Percentiles rank a stretch among this genome's conserved stretches.
These are phyloP conservation scores for Burhinus oedicnemus DNA, from an alignment of 2,113 vertebrate species.

Conservation along the genomic window DNA sequence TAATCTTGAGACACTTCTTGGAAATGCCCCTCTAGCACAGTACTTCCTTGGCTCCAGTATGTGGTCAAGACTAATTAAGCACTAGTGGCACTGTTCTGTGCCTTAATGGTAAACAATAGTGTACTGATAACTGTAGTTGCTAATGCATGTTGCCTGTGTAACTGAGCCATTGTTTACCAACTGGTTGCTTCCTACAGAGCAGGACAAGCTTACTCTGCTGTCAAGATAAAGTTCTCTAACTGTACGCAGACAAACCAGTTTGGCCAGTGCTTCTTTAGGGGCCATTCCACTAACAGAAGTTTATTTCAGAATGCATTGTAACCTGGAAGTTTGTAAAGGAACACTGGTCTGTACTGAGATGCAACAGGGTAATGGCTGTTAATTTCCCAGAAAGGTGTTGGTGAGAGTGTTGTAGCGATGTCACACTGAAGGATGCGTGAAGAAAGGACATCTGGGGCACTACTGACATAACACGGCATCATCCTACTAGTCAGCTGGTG, in stretches of 20 bases:
- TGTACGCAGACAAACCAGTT: background rate
- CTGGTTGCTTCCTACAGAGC: background rate
- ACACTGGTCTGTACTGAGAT: background rate
- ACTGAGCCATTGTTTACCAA: background rate
- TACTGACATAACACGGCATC: slow-evolving; percentile 26
- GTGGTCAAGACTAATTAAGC: background rate
- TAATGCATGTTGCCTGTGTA: background rate
- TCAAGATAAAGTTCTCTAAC: background rate
- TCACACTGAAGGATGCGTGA: slow-evolving; percentile 8
- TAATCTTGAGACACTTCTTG: background rate
- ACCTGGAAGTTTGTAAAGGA: background rate
- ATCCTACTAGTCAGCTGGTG: slow-evolving; percentile 45
- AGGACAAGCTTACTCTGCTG: background rate
- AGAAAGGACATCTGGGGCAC: slow-evolving; percentile 20
- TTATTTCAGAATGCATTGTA: background rate
- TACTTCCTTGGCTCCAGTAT: background rate
- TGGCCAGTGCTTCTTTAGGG: background rate
- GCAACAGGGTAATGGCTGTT: background rate
- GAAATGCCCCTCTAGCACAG: background rate
- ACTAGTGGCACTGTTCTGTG: background rate
- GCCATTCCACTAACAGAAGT: background rate
- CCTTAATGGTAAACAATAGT: background rate
- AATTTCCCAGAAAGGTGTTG: background rate
- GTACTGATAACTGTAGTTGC: background rate
- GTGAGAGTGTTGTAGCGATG: background rate